Percentiles rank a stretch among this genome's conserved stretches.
Conservation (phyloP, 2,888 invertebrate genomes). For the Falcaria lacertinaria region DNA sequence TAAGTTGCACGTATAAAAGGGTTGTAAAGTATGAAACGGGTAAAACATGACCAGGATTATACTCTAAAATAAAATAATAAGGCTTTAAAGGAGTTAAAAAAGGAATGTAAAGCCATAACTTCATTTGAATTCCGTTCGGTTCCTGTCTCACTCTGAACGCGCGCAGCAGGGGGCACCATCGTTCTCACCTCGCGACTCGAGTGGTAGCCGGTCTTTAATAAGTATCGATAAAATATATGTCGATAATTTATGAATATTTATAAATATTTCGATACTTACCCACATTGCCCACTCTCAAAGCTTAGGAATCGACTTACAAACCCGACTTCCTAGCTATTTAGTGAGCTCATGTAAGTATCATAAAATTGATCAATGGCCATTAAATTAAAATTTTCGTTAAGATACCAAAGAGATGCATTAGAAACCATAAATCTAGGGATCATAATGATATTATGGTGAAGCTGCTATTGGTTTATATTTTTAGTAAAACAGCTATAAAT, state of each 20-base stretch:
- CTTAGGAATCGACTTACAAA: constrained; percentile 12
- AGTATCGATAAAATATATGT: constrained; percentile 78
- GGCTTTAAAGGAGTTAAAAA: constrained; percentile 52
- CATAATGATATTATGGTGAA: constrained; percentile 42
- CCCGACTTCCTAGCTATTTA: constrained; percentile 12
- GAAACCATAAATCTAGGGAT: constrained; percentile 35
- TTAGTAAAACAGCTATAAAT: constrained; percentile 50
- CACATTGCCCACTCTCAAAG: constrained; percentile 26
- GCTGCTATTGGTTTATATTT: constrained; percentile 42
- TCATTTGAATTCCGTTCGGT: constrained; percentile 74
- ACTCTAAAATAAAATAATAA: constrained; percentile 66
- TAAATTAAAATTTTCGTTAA: constrained; percentile 13
- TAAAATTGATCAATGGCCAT: constrained; percentile 22
- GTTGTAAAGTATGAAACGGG: constrained; percentile 30
- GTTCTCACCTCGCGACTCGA: constrained; percentile 79
- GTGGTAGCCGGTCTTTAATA: constrained; percentile 79
- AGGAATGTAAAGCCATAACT: constrained; percentile 70
- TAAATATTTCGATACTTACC: constrained; percentile 71
- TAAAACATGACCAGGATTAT: constrained; percentile 51
- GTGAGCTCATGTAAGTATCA: constrained; percentile 13
- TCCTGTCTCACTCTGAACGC: constrained; percentile 68
- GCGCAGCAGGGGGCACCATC: constrained; percentile 75
- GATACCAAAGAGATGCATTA: constrained; percentile 25
- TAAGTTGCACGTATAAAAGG: constrained; percentile 26
- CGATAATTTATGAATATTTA: constrained; percentile 77